Conservation (phyloP, 2,113 vertebrate species). For the Eurypyga helias region DNA sequence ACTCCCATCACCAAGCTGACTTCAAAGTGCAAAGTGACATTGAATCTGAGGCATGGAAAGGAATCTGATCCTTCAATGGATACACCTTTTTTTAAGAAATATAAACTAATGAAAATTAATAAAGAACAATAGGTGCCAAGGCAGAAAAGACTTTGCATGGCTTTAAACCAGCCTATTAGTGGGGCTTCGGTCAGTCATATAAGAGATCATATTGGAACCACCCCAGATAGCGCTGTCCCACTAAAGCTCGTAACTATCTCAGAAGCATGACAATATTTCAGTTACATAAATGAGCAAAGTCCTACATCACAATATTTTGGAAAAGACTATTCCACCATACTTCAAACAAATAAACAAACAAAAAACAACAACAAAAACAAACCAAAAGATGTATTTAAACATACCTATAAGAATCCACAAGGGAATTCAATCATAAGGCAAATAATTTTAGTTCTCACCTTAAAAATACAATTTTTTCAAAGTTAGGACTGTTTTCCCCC, state of each 20-base stretch:
- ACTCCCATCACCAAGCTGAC: background rate
- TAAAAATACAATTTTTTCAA: background rate
- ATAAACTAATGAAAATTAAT: background rate
- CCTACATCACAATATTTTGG: background rate
- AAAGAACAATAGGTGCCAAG: background rate
- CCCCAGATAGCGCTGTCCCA: background rate
- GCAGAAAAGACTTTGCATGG: background rate
- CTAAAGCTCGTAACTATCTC: background rate
- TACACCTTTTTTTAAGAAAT: background rate
- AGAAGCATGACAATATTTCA: background rate
- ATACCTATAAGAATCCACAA: background rate
- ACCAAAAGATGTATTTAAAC: background rate
- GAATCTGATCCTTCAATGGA: background rate
- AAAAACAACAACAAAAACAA: background rate
- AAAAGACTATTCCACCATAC: background rate
- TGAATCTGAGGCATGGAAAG: background rate
- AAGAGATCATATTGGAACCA: background rate
- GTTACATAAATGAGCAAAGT: background rate
- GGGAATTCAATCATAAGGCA: background rate
- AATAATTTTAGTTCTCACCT: background rate
- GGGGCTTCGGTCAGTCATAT: background rate
- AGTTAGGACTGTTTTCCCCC: background rate
- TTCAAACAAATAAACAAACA: no score
- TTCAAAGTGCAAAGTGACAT: background rate
- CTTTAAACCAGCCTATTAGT: background rate